Percentiles rank a stretch among this genome's conserved stretches.
Evolutionary conservation across 2,888 invertebrate species (phyloP).

Genomic region (Pinctada fucata): DNA sequence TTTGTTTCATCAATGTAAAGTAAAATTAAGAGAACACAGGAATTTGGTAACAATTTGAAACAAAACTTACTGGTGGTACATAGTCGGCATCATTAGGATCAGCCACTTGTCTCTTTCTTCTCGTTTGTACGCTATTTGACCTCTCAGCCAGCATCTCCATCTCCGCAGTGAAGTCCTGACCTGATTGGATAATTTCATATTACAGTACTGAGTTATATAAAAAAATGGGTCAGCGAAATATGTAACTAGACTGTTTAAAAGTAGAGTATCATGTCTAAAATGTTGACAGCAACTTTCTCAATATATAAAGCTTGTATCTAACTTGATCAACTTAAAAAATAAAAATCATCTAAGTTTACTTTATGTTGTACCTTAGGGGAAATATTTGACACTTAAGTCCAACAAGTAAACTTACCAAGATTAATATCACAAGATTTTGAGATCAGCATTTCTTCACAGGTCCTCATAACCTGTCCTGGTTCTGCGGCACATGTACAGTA

Average conservation of each 20-base stretch:
- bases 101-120: not conserved
- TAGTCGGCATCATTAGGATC: not conserved
- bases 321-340: too few species aligned
- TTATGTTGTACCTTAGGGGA: too few species aligned
- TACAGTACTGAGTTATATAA: not conserved
- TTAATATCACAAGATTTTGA: conserved; percentile 2
- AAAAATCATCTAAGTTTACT: too few species aligned
- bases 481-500: conserved; percentile 14
- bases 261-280: too few species aligned
- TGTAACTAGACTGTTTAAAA: not conserved
- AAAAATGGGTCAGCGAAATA: not conserved
- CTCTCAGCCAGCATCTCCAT: not conserved
- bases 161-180: conserved; percentile 13
- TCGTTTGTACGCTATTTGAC: not conserved
- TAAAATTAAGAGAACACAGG: too few species aligned
- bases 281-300: too few species aligned
- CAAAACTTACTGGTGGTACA: too few species aligned
- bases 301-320: too few species aligned
- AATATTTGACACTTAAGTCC: too few species aligned
- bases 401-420: not conserved
- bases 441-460: conserved; percentile 14
- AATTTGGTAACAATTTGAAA: too few species aligned
- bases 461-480: not conserved
- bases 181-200: not conserved
- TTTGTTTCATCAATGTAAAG: too few species aligned